Evolutionary conservation across 2,888 invertebrate genomes (phyloP).

Genomic region (Xestia rhomboidea): DNA sequence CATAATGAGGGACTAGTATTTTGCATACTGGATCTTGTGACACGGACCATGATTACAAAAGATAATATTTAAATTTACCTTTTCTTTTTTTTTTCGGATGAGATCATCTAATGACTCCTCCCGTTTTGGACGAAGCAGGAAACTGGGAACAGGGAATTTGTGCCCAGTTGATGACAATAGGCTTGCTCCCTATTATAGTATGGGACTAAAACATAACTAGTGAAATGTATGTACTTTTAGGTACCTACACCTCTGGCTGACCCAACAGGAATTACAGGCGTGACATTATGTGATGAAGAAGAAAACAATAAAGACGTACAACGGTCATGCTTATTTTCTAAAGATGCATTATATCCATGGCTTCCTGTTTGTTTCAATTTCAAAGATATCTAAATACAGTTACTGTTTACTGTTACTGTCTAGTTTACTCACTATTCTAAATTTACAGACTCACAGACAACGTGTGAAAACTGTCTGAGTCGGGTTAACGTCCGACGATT

Average conservation of each 20-base stretch:
- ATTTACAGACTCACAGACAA: slow-evolving; percentile 29
- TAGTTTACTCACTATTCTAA: slow-evolving; percentile 20
- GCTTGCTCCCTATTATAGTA: neutral
- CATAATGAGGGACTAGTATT: slow-evolving; percentile 1
- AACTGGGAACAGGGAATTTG: no score
- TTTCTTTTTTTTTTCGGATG: no score
- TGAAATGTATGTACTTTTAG: neutral
- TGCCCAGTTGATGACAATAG: neutral
- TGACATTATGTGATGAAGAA: neutral
- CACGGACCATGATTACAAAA: slow-evolving; percentile 7
- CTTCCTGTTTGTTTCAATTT: neutral
- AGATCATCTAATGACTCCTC: no score
- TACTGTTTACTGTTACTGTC: no score
- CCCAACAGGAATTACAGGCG: neutral
- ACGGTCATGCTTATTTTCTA: neutral
- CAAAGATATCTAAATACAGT: slow-evolving; percentile 17
- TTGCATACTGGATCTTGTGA: slow-evolving; percentile 16
- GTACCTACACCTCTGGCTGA: neutral
- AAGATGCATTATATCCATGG: neutral
- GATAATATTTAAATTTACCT: slow-evolving; percentile 34
- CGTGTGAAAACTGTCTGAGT: slow-evolving; percentile 71
- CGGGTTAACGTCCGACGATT: slow-evolving; percentile 68
- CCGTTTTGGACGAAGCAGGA: no score
- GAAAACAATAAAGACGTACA: neutral
- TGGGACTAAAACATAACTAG: neutral